A percentile compares a stretch with the other conserved stretches of the same genome.
Evolutionary conservation across 1,140 invertebrate genomes (phyloP).

Genomic region (Octopus bimaculoides): DNA sequence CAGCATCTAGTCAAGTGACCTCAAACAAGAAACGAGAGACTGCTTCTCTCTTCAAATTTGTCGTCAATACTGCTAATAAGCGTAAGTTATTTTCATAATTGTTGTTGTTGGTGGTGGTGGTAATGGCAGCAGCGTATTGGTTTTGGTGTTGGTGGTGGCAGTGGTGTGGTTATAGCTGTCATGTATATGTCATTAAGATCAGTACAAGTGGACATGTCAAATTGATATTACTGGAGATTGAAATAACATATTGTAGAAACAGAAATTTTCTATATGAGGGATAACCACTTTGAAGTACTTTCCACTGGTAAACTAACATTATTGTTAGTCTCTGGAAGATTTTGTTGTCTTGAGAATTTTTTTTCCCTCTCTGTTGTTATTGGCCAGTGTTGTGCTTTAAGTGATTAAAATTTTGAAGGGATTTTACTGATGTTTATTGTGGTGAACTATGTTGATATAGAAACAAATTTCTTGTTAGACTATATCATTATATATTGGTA

Average conservation of each 20-base stretch:
- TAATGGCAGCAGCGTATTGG: not conserved
- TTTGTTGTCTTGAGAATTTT: too few relatives aligned
- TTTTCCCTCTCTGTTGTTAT: too few relatives aligned
- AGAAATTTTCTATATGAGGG: too few relatives aligned
- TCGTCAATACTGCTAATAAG: conserved; percentile 38
- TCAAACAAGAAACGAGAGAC: conserved; percentile 36
- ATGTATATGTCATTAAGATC: not conserved
- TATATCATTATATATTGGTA: too few relatives aligned
- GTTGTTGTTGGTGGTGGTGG: not conserved
- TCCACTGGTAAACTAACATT: too few relatives aligned
- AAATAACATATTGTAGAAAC: not conserved
- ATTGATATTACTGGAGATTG: not conserved
- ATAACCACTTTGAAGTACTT: too few relatives aligned
- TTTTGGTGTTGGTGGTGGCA: not conserved
- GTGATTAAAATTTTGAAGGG: too few relatives aligned
- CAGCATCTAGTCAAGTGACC: conserved; percentile 21
- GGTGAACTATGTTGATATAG: too few relatives aligned
- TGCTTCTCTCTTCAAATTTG: conserved; percentile 35
- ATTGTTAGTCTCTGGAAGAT: too few relatives aligned
- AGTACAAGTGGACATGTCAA: not conserved
- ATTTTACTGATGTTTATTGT: too few relatives aligned
- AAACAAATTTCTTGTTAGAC: too few relatives aligned
- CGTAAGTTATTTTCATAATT: conserved; percentile 22
- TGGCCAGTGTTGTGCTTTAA: too few relatives aligned
- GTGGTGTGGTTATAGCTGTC: not conserved